Percentiles rank a stretch among this genome's conserved stretches.
phyloP scores from a whole-genome alignment of 2,888 invertebrate species.

The Acholoe squamosa region DNA sequence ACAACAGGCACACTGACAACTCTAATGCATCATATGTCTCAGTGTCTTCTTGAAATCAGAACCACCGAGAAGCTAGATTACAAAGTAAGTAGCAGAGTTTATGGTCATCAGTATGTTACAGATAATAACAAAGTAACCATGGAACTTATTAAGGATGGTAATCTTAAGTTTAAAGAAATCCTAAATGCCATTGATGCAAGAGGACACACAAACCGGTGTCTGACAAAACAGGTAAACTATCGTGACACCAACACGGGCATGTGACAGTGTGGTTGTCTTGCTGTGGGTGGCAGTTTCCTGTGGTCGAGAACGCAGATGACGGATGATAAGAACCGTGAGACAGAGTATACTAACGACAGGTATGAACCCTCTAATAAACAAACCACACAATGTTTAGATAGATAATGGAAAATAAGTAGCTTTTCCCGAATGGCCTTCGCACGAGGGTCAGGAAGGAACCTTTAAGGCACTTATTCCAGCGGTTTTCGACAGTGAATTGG shows the following conservation, averaged over 20 bases:
- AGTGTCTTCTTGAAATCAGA: neutral
- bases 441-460: neutral
- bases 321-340: neutral
- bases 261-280: neutral
- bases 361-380: neutral
- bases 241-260: neutral
- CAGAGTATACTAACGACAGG: neutral
- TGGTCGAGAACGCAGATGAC: neutral
- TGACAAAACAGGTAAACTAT: neutral
- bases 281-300: neutral
- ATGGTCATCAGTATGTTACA: neutral
- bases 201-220: neutral
- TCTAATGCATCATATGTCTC: neutral
- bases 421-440: neutral
- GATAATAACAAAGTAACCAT: neutral
- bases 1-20: neutral
- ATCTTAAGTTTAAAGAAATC: neutral
- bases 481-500: neutral
- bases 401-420: neutral
- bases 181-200: neutral
- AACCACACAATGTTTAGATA: neutral
- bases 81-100: constrained; percentile 7
- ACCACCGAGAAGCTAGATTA: neutral
- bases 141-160: neutral
- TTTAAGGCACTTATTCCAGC: neutral